Base-by-base conservation (phyloP, 2,113 vertebrate genomes). In the Catharus bicknelli region DNA sequence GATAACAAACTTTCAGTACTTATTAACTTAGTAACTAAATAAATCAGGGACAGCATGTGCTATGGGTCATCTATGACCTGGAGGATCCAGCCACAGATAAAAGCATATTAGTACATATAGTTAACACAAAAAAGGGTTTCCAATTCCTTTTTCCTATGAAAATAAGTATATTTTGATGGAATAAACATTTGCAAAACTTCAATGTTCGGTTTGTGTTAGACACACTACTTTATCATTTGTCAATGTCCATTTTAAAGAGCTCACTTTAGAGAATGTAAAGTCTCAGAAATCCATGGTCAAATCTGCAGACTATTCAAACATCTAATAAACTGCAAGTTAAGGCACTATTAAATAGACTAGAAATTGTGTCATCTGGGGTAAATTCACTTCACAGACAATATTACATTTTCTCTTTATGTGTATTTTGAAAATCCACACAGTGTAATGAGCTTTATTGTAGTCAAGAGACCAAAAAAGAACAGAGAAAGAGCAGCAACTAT, bases 361-460 rank as follows among this genome's bases (percentile, higher is more conserved):
- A 59, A 89, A 62, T 58, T 84, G 40, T 69, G 53, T 58, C 20
- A 82, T n/a, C 3, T 19, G 22, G 30, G 29, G 29, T 59, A 79
- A 90, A 89, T 8, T 58, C 59, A 72, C 53, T 66, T 64, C 38
- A 66, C 5, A 38, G 45, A 50, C 29, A 75, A 84, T 30, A 87
- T n/a, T 64, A 51, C 9, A 45, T 85, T 93, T 89, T 89, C 47
- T 69, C 48, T 90, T 94, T n/a, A 77, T 55, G 27, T 59, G 54
- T 84, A 69, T 42, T 62, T 83, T 77, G 43, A 94, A 94, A 88
- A 76, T 62, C 51, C 75, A 32, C 1, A 0, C 29, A 23, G 21
- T 53, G 23, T 84, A 92, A 87, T 83, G 32, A 88, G 14, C 42
- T 94, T 90, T 83, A 95, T 34, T 53, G 38, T 51, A 82, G 77